Evolutionary conservation across 2,797 vertebrate species (phyloP).

Genomic region (Muscicapa comitata): DNA sequence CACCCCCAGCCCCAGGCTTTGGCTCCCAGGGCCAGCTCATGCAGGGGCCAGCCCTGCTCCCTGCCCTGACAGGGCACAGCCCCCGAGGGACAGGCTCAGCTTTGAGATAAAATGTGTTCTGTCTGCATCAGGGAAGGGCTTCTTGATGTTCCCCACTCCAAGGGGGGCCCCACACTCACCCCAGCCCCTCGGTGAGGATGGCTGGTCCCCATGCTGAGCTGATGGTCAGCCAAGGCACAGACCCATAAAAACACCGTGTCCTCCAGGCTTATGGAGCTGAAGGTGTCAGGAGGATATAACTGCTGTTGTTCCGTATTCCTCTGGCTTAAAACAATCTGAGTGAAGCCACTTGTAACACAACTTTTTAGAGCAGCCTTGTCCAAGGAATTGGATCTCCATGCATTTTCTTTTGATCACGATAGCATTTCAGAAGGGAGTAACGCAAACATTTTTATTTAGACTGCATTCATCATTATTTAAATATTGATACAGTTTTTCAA

Average conservation of each 20-base stretch:
- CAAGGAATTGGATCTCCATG: not conserved
- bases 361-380: not conserved
- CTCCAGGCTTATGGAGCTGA: accelerated
- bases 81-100: not conserved
- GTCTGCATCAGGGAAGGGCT: not conserved
- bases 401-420: not conserved
- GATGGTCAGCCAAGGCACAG: not conserved
- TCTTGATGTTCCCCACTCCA: too few species aligned
- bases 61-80: not conserved
- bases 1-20: not conserved
- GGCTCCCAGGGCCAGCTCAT: accelerated
- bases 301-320: not conserved
- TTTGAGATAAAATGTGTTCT: not conserved
- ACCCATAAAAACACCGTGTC: not conserved
- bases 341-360: not conserved
- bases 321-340: not conserved
- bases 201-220: not conserved
- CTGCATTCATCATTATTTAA: conserved; percentile 50
- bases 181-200: not conserved
- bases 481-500: conserved; percentile 21
- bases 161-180: not conserved
- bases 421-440: not conserved
- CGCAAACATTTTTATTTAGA: conserved; percentile 48
- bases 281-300: not conserved
- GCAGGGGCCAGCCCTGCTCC: not conserved